These are phyloP conservation scores for Halichondria panicea DNA, from an alignment of 37 sponge, comb jelly and placozoan species.

Conservation along the genomic window DNA sequence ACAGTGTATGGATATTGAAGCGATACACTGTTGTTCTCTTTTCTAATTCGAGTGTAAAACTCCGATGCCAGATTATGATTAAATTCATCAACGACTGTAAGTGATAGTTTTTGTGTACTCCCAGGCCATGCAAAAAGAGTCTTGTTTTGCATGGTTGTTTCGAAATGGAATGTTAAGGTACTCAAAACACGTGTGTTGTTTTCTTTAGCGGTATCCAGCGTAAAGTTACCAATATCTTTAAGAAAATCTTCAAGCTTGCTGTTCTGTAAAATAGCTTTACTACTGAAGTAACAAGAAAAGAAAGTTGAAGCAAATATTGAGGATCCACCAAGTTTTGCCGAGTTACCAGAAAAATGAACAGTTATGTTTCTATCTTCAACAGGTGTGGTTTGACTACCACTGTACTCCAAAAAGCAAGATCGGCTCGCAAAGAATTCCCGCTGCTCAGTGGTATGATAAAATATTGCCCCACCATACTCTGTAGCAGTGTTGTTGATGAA, in stretches of 20 bases:
- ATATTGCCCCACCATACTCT: slow-evolving; percentile 59
- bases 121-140: neutral
- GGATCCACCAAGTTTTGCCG: neutral
- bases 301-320: slow-evolving; percentile 6
- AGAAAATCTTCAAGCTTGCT: neutral
- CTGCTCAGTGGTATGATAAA: slow-evolving; percentile 5
- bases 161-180: neutral
- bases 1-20: neutral
- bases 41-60: too few species aligned
- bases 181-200: neutral
- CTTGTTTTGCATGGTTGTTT: neutral
- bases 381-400: neutral
- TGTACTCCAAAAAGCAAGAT: slow-evolving; percentile 2
- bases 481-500: slow-evolving; percentile 46
- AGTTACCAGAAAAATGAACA: neutral
- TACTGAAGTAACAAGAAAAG: neutral
- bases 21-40: neutral
- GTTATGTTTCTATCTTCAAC: neutral
- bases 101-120: neutral
- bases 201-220: neutral
- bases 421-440: neutral
- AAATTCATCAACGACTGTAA: neutral
- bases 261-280: neutral
- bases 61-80: neutral
- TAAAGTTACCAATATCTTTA: neutral